Evolutionary conservation across 2,888 invertebrate genomes (phyloP).

Genomic region (Stenchaetothrips biformis): DNA sequence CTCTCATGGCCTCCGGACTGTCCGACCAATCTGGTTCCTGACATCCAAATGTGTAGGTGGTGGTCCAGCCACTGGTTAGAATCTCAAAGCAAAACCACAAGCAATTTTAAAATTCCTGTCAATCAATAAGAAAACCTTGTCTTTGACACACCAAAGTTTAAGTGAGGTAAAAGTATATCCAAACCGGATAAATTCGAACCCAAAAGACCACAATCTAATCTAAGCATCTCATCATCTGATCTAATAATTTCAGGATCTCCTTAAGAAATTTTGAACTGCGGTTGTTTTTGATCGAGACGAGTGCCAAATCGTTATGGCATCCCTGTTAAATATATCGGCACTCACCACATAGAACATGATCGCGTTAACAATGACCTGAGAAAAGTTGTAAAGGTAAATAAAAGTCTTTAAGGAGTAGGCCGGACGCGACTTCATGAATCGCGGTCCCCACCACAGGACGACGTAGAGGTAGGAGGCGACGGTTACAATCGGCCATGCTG

Average conservation of each 20-base stretch:
- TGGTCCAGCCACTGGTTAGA: background rate
- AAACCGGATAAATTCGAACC: background rate
- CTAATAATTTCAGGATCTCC: no score
- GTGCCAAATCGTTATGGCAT: background rate
- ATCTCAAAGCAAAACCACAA: background rate
- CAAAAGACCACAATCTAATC: no score
- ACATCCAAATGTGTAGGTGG: background rate
- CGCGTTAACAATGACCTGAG: background rate
- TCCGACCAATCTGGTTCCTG: background rate
- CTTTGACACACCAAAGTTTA: no score
- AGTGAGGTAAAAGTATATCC: no score
- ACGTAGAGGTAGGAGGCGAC: background rate
- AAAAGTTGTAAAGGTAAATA: background rate
- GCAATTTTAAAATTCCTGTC: no score
- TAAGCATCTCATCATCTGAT: no score
- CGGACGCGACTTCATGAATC: background rate
- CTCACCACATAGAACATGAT: background rate
- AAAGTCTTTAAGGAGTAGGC: background rate
- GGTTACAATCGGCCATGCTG: background rate
- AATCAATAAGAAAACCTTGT: no score
- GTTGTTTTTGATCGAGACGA: background rate
- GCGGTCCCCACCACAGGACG: background rate
- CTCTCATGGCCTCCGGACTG: background rate
- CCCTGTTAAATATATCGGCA: background rate
- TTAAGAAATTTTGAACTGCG: background rate